These are phyloP conservation scores for Heterodera schachtii DNA, from an alignment of 1,140 invertebrate genomes.

Conservation along the genomic window DNA sequence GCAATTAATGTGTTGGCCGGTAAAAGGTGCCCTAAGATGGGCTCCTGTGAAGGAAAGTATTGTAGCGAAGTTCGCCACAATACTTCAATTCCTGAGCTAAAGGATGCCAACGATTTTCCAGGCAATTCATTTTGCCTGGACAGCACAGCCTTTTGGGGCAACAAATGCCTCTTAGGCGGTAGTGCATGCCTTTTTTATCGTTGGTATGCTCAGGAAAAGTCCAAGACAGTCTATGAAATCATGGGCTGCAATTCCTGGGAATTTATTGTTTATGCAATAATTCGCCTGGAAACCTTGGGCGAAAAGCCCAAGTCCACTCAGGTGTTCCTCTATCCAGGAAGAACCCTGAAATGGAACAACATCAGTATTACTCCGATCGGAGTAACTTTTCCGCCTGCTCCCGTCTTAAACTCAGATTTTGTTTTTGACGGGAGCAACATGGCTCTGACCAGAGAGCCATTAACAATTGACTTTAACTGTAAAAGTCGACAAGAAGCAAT, in stretches of 20 bases:
- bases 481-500: background rate
- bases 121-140: constrained; percentile 18
- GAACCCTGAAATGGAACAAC: background rate
- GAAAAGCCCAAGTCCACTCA: background rate
- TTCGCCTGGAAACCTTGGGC: background rate
- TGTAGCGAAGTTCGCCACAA: background rate
- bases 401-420: background rate
- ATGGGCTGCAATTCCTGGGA: background rate
- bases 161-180: background rate
- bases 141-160: constrained; percentile 9
- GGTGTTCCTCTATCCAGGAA: background rate
- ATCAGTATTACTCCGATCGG: background rate
- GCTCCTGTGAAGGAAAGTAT: background rate
- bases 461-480: background rate
- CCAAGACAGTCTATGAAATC: background rate
- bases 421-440: background rate
- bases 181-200: background rate
- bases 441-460: background rate
- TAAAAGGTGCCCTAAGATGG: background rate
- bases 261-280: background rate
- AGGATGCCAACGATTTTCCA: background rate
- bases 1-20: no score
- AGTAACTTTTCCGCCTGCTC: background rate
- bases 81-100: background rate
- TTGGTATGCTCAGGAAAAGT: background rate